Percentiles rank a stretch among this genome's conserved stretches.
Conservation (phyloP, 2,113 vertebrate genomes). For the Coptodon bakossiorum region DNA sequence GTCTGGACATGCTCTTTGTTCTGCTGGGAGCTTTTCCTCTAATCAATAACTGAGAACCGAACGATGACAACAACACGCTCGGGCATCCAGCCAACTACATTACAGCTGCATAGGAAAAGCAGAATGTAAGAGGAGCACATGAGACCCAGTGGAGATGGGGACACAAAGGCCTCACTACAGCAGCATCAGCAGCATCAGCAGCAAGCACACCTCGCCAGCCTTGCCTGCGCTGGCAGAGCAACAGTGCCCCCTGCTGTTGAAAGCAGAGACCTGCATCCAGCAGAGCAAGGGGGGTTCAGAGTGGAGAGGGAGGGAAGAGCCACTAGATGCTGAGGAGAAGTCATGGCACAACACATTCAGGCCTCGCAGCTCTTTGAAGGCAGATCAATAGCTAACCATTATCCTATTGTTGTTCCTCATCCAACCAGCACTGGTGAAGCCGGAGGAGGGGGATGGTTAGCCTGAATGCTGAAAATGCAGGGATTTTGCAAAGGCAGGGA, state of each 20-base stretch:
- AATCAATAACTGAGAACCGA: constrained; percentile 60
- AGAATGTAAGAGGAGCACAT: constrained; percentile 63
- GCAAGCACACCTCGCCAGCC: constrained; percentile 19
- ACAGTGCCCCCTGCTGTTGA: constrained; percentile 67
- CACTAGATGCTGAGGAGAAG: constrained; percentile 63
- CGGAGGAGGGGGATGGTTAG: constrained; percentile 53
- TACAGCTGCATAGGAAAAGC: constrained; percentile 61
- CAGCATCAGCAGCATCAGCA: constrained; percentile 26
- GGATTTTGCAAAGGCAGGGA: constrained; percentile 55
- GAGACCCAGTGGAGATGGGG: constrained; percentile 57
- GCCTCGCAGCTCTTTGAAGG: constrained; percentile 65
- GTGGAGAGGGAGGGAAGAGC: constrained; percentile 48
- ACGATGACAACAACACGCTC: constrained; percentile 55
- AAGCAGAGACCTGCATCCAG: constrained; percentile 23
- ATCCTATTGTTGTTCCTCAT: constrained; percentile 69
- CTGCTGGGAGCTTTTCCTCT: constrained; percentile 55
- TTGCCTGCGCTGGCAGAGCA: constrained; percentile 34
- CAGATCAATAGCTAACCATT: constrained; percentile 69
- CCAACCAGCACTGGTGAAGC: constrained; percentile 56
- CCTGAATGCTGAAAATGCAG: constrained; percentile 43
- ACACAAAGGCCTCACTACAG: constrained; percentile 58
- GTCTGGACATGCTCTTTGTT: constrained; percentile 69
- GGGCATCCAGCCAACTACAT: constrained; percentile 61
- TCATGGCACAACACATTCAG: constrained; percentile 68
- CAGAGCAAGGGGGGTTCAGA: constrained; percentile 18